These are phyloP conservation scores for Barbus barbus DNA, from an alignment of 2,113 vertebrate species.

Conservation along the genomic window DNA sequence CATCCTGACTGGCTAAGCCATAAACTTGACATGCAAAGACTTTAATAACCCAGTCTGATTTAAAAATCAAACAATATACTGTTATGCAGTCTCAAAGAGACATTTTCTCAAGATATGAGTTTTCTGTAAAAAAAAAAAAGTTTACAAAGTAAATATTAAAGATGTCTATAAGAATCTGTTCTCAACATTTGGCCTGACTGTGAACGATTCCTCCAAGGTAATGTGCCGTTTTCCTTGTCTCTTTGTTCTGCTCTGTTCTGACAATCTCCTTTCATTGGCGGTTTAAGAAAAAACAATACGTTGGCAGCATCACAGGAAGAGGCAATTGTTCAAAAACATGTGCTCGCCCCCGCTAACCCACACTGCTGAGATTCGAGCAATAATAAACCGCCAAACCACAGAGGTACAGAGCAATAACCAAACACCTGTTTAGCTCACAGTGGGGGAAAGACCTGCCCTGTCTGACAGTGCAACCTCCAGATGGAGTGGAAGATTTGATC, in stretches of 20 bases:
- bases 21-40: background rate
- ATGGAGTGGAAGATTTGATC: background rate
- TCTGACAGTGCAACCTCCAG: background rate
- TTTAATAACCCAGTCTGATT: background rate
- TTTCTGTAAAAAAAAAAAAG: background rate
- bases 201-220: background rate
- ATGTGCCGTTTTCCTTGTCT: background rate
- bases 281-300: background rate
- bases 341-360: background rate
- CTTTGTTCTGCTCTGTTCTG: constrained; percentile 14
- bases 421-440: constrained; percentile 33
- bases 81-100: background rate
- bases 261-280: background rate
- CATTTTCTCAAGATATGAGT: background rate
- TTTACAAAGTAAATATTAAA: background rate
- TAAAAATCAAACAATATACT: constrained; percentile 7
- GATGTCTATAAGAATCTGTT: background rate
- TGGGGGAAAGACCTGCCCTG: background rate
- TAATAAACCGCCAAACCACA: constrained; percentile 27
- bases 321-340: constrained; percentile 12
- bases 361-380: constrained; percentile 21
- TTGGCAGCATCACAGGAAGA: background rate
- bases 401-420: constrained; percentile 49
- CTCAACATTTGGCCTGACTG: background rate
- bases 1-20: background rate